These are phyloP conservation scores for Drosophila lini DNA, from an alignment of 1,140 invertebrate genomes.

Conservation along the genomic window DNA sequence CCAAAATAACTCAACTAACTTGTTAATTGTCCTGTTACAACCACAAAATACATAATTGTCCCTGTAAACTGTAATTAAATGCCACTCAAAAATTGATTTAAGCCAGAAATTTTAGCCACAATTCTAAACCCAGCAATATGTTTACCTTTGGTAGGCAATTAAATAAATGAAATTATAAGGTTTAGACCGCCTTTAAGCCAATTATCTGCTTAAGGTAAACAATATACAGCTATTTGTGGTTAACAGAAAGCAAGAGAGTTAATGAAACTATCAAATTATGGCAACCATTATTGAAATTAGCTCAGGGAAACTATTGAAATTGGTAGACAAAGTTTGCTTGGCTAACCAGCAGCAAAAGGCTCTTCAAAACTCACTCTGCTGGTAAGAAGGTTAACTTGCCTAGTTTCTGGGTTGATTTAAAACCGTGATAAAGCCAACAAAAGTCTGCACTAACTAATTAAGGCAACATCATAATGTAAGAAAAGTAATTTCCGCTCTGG, in stretches of 20 bases:
- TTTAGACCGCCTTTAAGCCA: not conserved
- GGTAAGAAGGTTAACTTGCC: not conserved
- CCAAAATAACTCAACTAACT: not conserved
- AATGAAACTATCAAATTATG: not conserved
- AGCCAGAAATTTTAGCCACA: not conserved
- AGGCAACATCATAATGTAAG: conserved; percentile 7
- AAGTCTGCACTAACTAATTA: conserved; percentile 23
- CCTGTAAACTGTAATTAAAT: conserved; percentile 1
- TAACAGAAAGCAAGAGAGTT: not conserved
- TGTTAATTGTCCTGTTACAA: not conserved
- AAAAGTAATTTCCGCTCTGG: conserved; percentile 34
- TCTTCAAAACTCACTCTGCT: not conserved
- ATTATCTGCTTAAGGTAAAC: conserved; percentile 1
- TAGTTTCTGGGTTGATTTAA: not conserved
- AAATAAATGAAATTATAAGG: conserved; percentile 4
- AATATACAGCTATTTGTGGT: not conserved
- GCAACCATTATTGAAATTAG: not conserved
- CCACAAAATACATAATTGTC: conserved; percentile 1
- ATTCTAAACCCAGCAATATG: no score
- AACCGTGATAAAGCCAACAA: not conserved
- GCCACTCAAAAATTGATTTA: not conserved
- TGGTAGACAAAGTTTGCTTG: not conserved
- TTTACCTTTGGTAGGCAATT: not conserved
- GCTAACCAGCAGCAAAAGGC: not conserved
- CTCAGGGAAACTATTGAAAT: conserved; percentile 3